A percentile compares a stretch with the other conserved stretches of the same genome.
These are phyloP conservation scores for Capreolus pygargus DNA, from an alignment of 2,113 vertebrate genomes.

Conservation along the genomic window DNA sequence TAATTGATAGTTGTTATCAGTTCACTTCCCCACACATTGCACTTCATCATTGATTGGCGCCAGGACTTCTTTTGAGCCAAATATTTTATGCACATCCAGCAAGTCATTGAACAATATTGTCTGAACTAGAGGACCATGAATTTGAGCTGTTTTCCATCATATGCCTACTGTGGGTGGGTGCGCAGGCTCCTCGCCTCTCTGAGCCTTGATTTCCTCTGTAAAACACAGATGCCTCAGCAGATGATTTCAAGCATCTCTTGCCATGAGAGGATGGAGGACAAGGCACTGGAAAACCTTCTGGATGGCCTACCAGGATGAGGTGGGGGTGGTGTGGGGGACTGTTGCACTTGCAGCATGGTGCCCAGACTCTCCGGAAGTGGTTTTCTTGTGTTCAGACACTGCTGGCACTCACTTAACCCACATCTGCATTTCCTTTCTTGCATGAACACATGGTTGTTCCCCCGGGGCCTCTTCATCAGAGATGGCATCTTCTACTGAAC, in stretches of 20 bases:
- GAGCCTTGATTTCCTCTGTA: not conserved
- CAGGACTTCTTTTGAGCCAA: not conserved
- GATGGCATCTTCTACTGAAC: not conserved
- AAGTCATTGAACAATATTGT: not conserved
- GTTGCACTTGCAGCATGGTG: rapidly evolving
- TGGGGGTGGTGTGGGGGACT: not conserved
- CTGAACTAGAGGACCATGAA: not conserved
- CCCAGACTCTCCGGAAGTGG: not conserved
- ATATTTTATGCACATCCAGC: not conserved
- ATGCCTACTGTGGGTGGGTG: not conserved
- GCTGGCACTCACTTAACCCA: not conserved
- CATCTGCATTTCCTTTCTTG: not conserved
- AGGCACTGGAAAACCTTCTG: not conserved
- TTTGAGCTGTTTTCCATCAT: not conserved
- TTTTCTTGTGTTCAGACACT: not conserved
- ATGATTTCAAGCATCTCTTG: not conserved
- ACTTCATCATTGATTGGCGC: no score
- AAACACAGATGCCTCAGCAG: not conserved
- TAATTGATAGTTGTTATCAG: not conserved
- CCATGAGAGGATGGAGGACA: rapidly evolving
- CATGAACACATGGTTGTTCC: not conserved
- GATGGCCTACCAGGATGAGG: not conserved
- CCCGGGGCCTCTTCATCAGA: not conserved
- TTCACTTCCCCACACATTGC: no score
- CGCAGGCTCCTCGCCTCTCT: not conserved